phyloP scores from a whole-genome alignment of 1,140 invertebrate species.

The Anthonomus grandis region DNA sequence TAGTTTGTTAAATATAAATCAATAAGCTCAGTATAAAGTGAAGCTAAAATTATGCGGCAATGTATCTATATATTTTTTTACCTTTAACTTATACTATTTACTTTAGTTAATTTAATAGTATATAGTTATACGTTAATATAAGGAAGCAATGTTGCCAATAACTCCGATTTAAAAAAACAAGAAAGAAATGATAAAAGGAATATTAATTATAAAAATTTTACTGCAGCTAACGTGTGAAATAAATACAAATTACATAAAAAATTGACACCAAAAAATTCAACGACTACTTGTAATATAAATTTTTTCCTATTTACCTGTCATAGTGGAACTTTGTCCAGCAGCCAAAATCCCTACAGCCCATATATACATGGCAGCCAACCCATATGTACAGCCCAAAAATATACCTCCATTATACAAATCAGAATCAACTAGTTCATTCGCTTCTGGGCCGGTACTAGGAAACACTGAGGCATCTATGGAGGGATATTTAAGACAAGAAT shows the following conservation, averaged over 20 bases:
- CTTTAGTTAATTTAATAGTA: too few species aligned
- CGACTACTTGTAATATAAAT: too few species aligned
- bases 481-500: constrained; percentile 25
- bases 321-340: constrained; percentile 88
- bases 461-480: constrained; percentile 32
- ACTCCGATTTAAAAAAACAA: too few species aligned
- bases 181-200: too few species aligned
- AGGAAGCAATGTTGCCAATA: too few species aligned
- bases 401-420: constrained; percentile 83
- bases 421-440: constrained; percentile 59
- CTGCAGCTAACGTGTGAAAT: not conserved
- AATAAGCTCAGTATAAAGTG: too few species aligned
- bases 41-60: too few species aligned
- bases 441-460: constrained; percentile 33
- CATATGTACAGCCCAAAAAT: constrained; percentile 82
- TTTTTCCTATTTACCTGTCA: constrained; percentile 64
- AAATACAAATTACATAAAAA: not conserved
- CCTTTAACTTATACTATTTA: too few species aligned
- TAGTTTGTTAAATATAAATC: too few species aligned
- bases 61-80: too few species aligned
- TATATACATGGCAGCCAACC: constrained; percentile 77
- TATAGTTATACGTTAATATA: too few species aligned
- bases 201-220: not conserved
- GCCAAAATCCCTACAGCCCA: constrained; percentile 89
- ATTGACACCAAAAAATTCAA: not conserved